These are phyloP conservation scores for Nesidiocoris tenuis DNA, from an alignment of 2,888 invertebrate genomes.

Conservation along the genomic window DNA sequence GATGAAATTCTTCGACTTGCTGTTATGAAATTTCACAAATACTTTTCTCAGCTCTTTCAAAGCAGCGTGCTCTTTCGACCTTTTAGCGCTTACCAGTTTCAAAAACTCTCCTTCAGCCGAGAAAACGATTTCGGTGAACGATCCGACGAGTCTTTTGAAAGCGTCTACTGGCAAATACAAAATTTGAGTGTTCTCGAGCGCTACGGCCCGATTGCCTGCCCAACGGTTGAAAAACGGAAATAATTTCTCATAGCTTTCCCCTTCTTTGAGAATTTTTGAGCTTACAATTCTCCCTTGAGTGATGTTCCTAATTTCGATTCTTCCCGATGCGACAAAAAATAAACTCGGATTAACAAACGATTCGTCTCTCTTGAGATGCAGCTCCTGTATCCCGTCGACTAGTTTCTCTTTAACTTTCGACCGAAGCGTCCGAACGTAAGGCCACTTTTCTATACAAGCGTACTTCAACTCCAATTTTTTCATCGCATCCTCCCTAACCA, in stretches of 20 bases:
- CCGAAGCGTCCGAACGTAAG: conserved; percentile 84
- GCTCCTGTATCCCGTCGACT: background rate
- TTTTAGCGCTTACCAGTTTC: background rate
- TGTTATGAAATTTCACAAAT: background rate
- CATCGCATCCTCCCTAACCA: conserved; percentile 93
- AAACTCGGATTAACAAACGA: conserved; percentile 1
- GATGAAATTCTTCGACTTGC: background rate
- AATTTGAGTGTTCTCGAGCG: background rate
- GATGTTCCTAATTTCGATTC: background rate
- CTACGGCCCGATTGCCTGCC: background rate
- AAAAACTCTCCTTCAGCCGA: background rate
- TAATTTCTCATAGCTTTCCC: conserved; percentile 7
- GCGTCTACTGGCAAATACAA: background rate
- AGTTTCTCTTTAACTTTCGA: background rate
- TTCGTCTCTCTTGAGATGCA: background rate
- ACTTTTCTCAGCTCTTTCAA: background rate
- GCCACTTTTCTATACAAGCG: conserved; percentile 86
- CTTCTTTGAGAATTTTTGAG: background rate
- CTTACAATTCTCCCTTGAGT: background rate
- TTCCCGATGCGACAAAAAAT: conserved; percentile 4
- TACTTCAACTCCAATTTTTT: conserved; percentile 98
- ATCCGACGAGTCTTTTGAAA: conserved; percentile 12
- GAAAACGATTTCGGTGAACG: background rate
- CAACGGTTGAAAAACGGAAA: background rate
- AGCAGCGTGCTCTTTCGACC: background rate